Percentiles rank a stretch among this genome's conserved stretches.
These are phyloP conservation scores for Caenorhabditis plicata DNA, from an alignment of 2,888 invertebrate species.

Conservation along the genomic window DNA sequence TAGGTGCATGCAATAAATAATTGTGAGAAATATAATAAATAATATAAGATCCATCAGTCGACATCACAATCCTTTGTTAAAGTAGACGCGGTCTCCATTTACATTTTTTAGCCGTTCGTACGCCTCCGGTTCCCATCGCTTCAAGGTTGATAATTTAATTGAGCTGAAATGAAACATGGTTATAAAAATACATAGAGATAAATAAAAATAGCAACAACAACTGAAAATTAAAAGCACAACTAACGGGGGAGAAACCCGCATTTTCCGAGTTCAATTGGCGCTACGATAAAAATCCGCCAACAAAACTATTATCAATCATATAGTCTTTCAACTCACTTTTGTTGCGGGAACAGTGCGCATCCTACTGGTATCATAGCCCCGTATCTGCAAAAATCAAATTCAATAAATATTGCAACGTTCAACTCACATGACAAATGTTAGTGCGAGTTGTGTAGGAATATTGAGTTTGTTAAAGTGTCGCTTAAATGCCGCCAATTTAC, in stretches of 20 bases:
- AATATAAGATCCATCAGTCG: neutral
- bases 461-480: conserved; percentile 76
- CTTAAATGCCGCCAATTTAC: conserved; percentile 77
- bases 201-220: neutral
- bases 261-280: too few relatives aligned
- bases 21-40: neutral
- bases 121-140: conserved; percentile 48
- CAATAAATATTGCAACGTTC: neutral
- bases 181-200: neutral
- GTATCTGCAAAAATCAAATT: conserved; percentile 35
- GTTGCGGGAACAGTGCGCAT: conserved; percentile 55
- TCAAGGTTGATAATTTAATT: conserved; percentile 45
- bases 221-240: too few relatives aligned
- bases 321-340: conserved; percentile 34
- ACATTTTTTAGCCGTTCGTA: conserved; percentile 45
- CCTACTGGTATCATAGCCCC: conserved; percentile 56
- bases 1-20: neutral
- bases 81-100: conserved; percentile 45
- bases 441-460: conserved; percentile 77
- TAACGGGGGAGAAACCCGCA: too few relatives aligned
- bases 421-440: conserved; percentile 83
- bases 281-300: too few relatives aligned
- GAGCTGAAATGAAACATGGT: conserved; percentile 36
- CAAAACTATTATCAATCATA: conserved; percentile 1
- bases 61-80: conserved; percentile 53